Base-by-base conservation (phyloP, 2,888 invertebrate genomes). In the Scotopteryx bipunctaria region DNA sequence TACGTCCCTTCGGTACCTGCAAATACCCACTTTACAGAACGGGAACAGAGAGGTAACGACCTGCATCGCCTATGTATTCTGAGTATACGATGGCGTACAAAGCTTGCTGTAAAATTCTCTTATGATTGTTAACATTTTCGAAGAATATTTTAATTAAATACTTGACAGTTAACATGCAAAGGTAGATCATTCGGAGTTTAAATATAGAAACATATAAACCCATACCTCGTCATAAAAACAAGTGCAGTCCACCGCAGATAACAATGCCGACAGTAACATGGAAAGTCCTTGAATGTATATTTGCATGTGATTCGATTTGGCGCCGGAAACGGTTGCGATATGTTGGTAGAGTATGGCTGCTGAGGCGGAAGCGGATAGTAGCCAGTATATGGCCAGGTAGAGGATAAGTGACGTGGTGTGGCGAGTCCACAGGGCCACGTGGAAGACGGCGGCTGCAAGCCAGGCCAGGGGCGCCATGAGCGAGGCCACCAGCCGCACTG, bases 201-300 rank as follows among this genome's bases (percentile, higher is more conserved):
- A 8, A 17, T 29, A 29, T 8, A 32, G n/a, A 13, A 17, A 44
- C 21, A 8, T 13, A 35, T 17, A 13, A 11, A 33, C 37, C n/a
- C 8, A 14, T 75, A 89, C 89, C 84, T 86, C 88, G 56, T 87
- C 88, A 60, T 88, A 89, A 69, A 90, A 89, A 66, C 88, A 85
- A 33, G 84, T 54, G 62, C 81, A 78, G 66, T 90, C 89, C 27
- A 88, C 81, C 29, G 63, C 67, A 44, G 78, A 76, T 57, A 88
- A 73, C 13, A 83, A 44, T 29, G 81, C 57, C 13, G 83, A 73
- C 56, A 86, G 69, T 15, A 79, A 11, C 40, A 74, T 59, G 13
- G 84, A 71, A 15, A 77, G 36, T 29, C 75, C 69, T 55, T 89
- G 83, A 25, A 86, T 64, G 62, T 83, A 88, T 19, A 82, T 53